Base-by-base conservation (phyloP, 2,888 invertebrate genomes). In the Amphipoea lucens region DNA sequence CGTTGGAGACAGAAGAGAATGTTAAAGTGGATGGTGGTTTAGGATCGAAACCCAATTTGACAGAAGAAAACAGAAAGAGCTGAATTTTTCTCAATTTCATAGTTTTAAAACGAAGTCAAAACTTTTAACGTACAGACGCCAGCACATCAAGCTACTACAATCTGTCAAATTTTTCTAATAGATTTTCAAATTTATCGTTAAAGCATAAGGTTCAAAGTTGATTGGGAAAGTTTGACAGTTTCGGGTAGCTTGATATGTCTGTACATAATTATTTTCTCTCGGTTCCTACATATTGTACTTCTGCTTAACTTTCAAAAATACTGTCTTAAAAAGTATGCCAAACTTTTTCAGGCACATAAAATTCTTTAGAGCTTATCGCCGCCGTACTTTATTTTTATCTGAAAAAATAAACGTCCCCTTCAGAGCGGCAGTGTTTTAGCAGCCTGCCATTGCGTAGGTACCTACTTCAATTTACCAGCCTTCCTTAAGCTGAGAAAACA, bases 381-480 rank as follows among this genome's bases (percentile, higher is more conserved):
- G 57, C 40, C 54, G 54, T 42, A 76, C 54, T 73, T 82, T 23
- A 17, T 84, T 85, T 85, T 79, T 81, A 79, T 74, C 70, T 79
- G n/a, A 69, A 85, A 67, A 87, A 78, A 87, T 85, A 78, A 79
- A 76, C 74, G 68, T 17, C 65, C 76, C 45, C n/a, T 54, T 71
- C 42, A 76, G 62, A 79, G 40, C 12, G 40, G 69, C 76, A 72
- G 63, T 48, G 71, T 79, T 87, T 81, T 71, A 73, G 11, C 65
- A 69, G 66, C 60, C 45, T 77, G 54, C 72, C n/a, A 23, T 36
- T 60, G 60, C 23, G 72, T 68, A 42, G 20, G 48, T 67, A 79
- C 66, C 20, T 65, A 67, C 82, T 85, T 78, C 63, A 85, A 81
- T 87, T 87, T 78, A 40, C 40, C 77, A 76, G 81, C 36, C 63